A percentile compares a stretch with the other conserved stretches of the same genome.
Evolutionary conservation across 2,113 vertebrate species (phyloP).

Genomic region (Thinocorus orbignyianus): DNA sequence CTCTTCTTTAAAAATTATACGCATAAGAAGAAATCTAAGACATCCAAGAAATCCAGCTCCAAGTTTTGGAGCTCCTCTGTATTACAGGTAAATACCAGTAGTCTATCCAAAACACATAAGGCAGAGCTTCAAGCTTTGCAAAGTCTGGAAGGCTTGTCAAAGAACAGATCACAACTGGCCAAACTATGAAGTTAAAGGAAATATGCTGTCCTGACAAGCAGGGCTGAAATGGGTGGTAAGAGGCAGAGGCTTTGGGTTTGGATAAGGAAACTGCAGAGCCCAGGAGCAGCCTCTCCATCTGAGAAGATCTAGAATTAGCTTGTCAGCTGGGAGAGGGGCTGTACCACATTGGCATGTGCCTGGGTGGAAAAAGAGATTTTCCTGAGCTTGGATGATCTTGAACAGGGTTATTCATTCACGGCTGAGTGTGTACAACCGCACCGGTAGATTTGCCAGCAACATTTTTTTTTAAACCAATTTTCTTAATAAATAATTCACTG

Average conservation of each 20-base stretch:
- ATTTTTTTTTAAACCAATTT: neutral
- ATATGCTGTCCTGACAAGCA: neutral
- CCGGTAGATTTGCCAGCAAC: neutral
- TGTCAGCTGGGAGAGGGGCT: neutral
- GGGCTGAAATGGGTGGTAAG: neutral
- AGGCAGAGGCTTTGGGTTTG: neutral
- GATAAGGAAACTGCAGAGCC: neutral
- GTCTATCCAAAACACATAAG: neutral
- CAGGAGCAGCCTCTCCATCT: neutral
- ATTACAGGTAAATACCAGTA: neutral
- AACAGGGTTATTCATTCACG: slow-evolving; percentile 24
- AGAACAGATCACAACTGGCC: neutral
- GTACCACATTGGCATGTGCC: neutral
- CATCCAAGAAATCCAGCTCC: neutral
- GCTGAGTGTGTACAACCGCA: neutral
- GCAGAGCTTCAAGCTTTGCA: neutral
- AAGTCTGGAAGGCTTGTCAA: neutral
- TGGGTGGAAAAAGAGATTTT: neutral
- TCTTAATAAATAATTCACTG: slow-evolving; percentile 31
- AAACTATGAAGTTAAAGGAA: neutral
- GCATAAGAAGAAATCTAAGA: neutral
- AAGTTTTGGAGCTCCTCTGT: neutral
- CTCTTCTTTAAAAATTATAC: neutral
- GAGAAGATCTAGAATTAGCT: neutral
- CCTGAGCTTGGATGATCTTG: neutral